phyloP scores from a whole-genome alignment of 1,140 invertebrate genomes.

The Trinorchestia longiramus region DNA sequence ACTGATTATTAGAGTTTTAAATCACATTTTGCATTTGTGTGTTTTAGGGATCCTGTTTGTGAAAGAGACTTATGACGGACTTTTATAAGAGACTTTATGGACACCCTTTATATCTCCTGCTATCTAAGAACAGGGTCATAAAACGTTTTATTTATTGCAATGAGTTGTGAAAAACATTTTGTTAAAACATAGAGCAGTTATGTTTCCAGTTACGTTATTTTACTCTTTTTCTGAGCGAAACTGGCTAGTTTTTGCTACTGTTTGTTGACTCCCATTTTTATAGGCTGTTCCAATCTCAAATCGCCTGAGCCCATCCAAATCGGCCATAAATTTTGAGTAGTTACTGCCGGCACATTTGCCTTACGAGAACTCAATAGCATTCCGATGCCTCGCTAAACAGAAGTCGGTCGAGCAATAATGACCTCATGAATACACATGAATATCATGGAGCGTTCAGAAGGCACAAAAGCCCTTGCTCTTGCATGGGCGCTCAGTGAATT shows the following conservation, averaged over 20 bases:
- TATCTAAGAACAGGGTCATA: neutral
- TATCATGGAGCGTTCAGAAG: neutral
- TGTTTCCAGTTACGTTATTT: neutral
- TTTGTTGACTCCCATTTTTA: neutral
- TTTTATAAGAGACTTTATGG: too few relatives aligned
- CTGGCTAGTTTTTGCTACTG: neutral
- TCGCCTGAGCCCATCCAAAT: neutral
- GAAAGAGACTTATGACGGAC: too few relatives aligned
- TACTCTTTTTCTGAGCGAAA: neutral
- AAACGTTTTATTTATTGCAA: neutral
- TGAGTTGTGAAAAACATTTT: neutral
- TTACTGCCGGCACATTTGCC: neutral
- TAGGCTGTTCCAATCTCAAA: neutral
- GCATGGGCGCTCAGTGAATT: neutral
- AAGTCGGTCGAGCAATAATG: neutral
- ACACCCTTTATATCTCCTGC: neutral
- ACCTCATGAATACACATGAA: constrained; percentile 51
- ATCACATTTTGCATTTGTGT: too few relatives aligned
- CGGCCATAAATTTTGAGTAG: neutral
- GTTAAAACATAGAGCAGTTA: neutral
- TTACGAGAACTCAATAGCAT: neutral
- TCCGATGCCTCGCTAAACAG: constrained; percentile 40
- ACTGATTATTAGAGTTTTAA: too few relatives aligned
- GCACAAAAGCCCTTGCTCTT: neutral
- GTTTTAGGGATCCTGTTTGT: too few relatives aligned